Evolutionary conservation across 2,888 invertebrate genomes (phyloP).

Genomic region (Marronus borbonicus): DNA sequence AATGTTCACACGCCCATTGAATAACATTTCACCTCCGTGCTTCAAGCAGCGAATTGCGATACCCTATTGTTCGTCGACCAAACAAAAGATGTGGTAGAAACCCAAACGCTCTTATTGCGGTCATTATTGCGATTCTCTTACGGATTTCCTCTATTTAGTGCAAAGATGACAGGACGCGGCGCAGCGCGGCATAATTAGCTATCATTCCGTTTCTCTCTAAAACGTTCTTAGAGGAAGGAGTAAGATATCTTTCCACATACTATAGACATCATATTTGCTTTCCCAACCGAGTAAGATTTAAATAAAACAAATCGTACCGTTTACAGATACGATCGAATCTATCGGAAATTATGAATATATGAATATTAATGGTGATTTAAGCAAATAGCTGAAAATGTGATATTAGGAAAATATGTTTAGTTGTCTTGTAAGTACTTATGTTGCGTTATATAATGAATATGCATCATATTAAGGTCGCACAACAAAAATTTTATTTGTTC

Average conservation of each 20-base stretch:
- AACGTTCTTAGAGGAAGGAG: neutral
- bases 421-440: too few species aligned
- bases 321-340: too few species aligned
- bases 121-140: constrained; percentile 8
- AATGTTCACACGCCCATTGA: neutral
- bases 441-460: too few species aligned
- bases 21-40: constrained; percentile 1
- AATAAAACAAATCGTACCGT: too few species aligned
- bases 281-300: too few species aligned
- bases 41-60: neutral
- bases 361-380: constrained; percentile 2
- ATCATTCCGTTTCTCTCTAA: neutral
- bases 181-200: neutral
- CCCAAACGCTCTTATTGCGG: constrained; percentile 23
- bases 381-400: neutral
- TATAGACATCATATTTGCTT: too few species aligned
- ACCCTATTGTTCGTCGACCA: neutral
- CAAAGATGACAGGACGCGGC: neutral
- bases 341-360: constrained; percentile 4
- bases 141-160: neutral
- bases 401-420: too few species aligned
- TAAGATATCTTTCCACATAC: neutral
- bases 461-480: too few species aligned
- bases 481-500: too few species aligned
- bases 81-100: constrained; percentile 24